Conservation (phyloP, 2,113 vertebrate genomes). For the Cnemophilus loriae region DNA sequence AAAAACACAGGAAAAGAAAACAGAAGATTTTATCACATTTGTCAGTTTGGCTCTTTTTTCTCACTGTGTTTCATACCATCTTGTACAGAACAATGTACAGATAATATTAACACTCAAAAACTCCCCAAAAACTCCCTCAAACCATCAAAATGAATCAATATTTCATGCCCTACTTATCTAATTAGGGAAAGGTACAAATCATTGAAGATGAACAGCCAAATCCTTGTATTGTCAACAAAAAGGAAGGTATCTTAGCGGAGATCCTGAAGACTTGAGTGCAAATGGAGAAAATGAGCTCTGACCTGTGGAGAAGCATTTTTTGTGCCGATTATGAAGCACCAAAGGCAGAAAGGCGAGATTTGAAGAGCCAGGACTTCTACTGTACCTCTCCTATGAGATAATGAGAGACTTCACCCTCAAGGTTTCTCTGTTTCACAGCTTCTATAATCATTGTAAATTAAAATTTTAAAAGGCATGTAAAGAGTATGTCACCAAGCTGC, state of each 20-base stretch:
- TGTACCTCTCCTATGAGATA: background rate
- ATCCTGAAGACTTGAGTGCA: background rate
- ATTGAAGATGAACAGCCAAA: background rate
- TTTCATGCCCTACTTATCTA: background rate
- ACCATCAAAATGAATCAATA: background rate
- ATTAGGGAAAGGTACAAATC: background rate
- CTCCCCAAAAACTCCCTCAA: background rate
- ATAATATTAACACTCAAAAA: background rate
- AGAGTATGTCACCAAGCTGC: background rate
- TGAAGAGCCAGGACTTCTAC: background rate
- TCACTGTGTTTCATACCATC: background rate
- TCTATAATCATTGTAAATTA: background rate
- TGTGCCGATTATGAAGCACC: background rate
- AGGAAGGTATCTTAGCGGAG: background rate
- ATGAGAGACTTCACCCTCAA: background rate
- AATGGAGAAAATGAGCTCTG: background rate
- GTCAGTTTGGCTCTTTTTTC: background rate
- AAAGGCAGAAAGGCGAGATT: background rate
- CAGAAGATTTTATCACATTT: background rate
- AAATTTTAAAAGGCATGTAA: background rate
- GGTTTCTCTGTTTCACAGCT: background rate
- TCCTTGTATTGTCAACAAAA: background rate
- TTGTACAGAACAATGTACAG: background rate
- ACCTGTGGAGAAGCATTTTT: background rate
- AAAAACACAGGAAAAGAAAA: background rate